Base-by-base conservation (phyloP, 2,888 invertebrate genomes). In the Bellardia bayeri region DNA sequence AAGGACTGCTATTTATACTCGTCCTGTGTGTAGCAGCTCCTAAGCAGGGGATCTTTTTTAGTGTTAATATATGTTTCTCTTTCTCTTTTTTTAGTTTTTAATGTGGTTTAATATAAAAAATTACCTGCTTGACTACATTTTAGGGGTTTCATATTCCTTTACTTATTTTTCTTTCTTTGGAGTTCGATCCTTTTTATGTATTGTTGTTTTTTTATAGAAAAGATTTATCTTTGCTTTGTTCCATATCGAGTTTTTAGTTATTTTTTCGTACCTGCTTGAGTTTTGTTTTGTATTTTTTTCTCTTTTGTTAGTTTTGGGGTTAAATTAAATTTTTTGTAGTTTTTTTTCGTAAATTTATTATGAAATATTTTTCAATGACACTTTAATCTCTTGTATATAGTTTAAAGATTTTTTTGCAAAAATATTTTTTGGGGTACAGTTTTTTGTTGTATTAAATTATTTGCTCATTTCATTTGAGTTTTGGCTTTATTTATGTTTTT, bases 361-460 rank as follows among this genome's bases (percentile, higher is more conserved):
- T 88, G 84, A 88, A 89, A 88, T 88, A 80, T 84, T 83, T 84
- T 85, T 82, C 80, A 88, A 87, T 86, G 84, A 82, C 87, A 88
- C 69, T 88, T 88, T 83, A 81, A 86, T 83, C 86, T 83, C 49
- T 72, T 75, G 51, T 51, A 61, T 63, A 45, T 54, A 85, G 33
- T 33, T 63, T 72, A 5, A 51, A 16, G 40, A n/a, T 42, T 80
- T 72, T 56, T 81, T 87, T 81, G 79, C 85, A 80, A 71, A 76
- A 76, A 42, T 45, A 58, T 42, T 16, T 42, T 16, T 14, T 58
- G 11, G 63, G 71, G 69, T 76, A 75, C 69, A 79, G 68, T 83
- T 79, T 87, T 11, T 16, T 84, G 30, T 9, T 30, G 13, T 30
- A 30, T n/a, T 75, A n/a, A n/a, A 45, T 13, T 11, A 45, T 45